A percentile compares a stretch with the other conserved stretches of the same genome.
Conservation (phyloP, 2,797 vertebrate genomes). For the Brachyrhaphis roseni region DNA sequence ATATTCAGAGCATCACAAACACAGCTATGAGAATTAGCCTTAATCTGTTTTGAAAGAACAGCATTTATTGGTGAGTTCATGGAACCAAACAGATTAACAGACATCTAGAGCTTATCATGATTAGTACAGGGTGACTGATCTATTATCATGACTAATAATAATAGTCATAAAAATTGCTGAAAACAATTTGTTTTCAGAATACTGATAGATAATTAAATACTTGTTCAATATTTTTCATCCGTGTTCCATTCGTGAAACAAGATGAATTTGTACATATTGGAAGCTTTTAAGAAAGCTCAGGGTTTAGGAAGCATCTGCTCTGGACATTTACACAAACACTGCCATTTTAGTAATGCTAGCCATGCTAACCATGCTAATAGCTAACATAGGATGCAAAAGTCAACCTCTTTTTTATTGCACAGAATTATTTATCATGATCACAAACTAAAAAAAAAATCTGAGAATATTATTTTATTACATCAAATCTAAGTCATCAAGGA, state of each 20-base stretch:
- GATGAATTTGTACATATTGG: background rate
- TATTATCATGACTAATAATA: background rate
- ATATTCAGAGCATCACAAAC: background rate
- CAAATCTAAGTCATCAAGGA: background rate
- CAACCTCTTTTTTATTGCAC: background rate
- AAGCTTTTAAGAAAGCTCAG: background rate
- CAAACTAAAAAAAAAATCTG: background rate
- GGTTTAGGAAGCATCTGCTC: background rate
- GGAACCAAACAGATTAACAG: background rate
- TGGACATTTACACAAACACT: background rate
- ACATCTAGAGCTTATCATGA: background rate
- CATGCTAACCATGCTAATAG: background rate
- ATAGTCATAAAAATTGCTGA: no score
- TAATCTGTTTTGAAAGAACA: background rate
- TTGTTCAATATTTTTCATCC: background rate
- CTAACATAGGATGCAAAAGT: background rate
- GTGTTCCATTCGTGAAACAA: background rate
- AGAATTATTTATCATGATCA: background rate
- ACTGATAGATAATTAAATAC: background rate
- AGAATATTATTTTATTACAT: background rate
- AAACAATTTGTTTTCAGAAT: background rate
- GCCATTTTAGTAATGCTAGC: background rate
- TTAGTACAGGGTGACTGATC: background rate
- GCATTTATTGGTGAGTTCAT: background rate
- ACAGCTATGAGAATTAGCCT: background rate